A percentile compares a stretch with the other conserved stretches of the same genome.
These are phyloP conservation scores for Gallinago undulata DNA, from an alignment of 2,113 vertebrate genomes.

Conservation along the genomic window DNA sequence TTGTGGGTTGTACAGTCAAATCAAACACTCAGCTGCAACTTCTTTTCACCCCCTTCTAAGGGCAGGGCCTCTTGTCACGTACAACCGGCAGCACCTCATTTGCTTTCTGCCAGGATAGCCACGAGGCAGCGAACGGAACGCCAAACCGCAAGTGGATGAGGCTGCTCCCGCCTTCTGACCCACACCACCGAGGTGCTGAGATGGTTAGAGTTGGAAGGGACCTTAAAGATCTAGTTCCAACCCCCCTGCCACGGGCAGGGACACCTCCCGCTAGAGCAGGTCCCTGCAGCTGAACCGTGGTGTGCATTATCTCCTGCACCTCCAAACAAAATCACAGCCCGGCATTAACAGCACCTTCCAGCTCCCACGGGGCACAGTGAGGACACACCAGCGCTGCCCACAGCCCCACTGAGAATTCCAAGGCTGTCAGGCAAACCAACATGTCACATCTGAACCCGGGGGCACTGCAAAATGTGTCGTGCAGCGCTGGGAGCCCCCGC, in stretches of 20 bases:
- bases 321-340: neutral
- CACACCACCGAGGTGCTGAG: rapidly evolving
- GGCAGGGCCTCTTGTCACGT: neutral
- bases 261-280: too few species aligned
- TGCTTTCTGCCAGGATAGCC: neutral
- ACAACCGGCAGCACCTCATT: neutral
- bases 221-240: too few species aligned
- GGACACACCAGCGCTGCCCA: neutral
- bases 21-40: neutral
- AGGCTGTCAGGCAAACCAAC: neutral
- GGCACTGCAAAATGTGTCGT: rapidly evolving
- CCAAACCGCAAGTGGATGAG: neutral
- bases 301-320: neutral
- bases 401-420: neutral
- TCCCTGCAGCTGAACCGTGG: neutral
- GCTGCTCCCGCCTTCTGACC: neutral
- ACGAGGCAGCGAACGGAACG: neutral
- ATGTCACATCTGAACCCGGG: rapidly evolving
- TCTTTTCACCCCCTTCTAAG: neutral
- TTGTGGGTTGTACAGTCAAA: neutral
- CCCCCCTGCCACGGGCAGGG: too few species aligned
- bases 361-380: rapidly evolving
- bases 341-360: neutral
- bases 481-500: neutral
- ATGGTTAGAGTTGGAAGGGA: neutral